phyloP scores from a whole-genome alignment of 1,140 invertebrate species.

The Apis mellifera region DNA sequence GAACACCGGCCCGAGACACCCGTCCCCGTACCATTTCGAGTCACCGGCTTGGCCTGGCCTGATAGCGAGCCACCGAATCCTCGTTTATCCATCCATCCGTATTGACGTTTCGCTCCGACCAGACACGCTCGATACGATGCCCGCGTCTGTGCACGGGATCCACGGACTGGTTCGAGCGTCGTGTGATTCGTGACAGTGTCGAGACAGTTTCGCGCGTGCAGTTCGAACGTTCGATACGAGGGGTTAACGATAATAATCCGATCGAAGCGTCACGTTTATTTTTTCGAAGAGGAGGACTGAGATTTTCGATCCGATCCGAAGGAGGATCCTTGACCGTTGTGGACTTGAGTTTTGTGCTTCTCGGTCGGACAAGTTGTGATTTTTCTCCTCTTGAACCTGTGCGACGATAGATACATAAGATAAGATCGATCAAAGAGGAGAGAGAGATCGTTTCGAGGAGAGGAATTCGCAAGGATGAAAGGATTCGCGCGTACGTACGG shows the following conservation, averaged over 20 bases:
- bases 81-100: slow-evolving; percentile 40
- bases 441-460: not conserved
- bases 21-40: slow-evolving; percentile 77
- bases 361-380: too few species aligned
- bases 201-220: slow-evolving; percentile 5
- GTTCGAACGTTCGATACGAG: not conserved
- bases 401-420: too few species aligned
- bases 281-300: too few species aligned
- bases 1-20: slow-evolving; percentile 59
- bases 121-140: slow-evolving; percentile 20
- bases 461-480: not conserved
- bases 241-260: not conserved
- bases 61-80: slow-evolving; percentile 59
- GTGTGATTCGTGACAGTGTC: slow-evolving; percentile 12
- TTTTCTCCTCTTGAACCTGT: too few species aligned
- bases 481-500: too few species aligned
- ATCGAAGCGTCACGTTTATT: not conserved
- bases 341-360: too few species aligned
- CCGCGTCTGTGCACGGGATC: not conserved
- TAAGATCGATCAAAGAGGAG: not conserved
- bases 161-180: not conserved
- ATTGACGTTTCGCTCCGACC: slow-evolving; percentile 53
- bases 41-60: slow-evolving; percentile 76
- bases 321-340: too few species aligned
- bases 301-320: too few species aligned